These are phyloP conservation scores for Lutraria lutraria DNA, from an alignment of 2,888 invertebrate species.

Conservation along the genomic window DNA sequence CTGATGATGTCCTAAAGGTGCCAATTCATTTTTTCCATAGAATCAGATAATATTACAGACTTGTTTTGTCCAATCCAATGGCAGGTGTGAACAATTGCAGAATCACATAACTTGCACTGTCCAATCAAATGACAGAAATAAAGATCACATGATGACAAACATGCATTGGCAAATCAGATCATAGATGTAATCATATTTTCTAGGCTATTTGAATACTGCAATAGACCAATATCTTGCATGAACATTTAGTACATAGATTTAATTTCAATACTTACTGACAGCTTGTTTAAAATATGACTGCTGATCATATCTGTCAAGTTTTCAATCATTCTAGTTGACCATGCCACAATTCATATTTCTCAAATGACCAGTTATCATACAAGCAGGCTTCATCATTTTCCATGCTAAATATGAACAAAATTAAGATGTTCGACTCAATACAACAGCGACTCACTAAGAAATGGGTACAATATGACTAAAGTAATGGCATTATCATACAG, in stretches of 20 bases:
- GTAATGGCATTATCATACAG: no score
- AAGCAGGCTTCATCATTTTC: background rate
- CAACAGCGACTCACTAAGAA: no score
- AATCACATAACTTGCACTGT: background rate
- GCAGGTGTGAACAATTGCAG: background rate
- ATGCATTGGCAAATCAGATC: no score
- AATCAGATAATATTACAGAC: slow-evolving; percentile 17
- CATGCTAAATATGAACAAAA: no score
- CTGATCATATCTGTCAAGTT: background rate
- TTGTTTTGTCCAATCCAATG: background rate
- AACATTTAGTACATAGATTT: slow-evolving; percentile 2
- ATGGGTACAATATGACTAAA: no score
- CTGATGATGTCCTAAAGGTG: slow-evolving; percentile 29
- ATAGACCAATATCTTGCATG: background rate
- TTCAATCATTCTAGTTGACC: background rate
- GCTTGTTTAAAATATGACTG: background rate
- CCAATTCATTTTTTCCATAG: slow-evolving; percentile 5
- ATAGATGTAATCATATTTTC: background rate
- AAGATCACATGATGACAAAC: background rate
- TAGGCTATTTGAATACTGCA: background rate
- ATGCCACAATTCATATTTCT: background rate
- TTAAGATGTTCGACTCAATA: no score
- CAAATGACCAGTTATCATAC: background rate
- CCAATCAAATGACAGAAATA: background rate
- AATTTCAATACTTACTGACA: slow-evolving; percentile 31